These are phyloP conservation scores for Rhagium mordax DNA, from an alignment of 2,888 invertebrate species.

Conservation along the genomic window DNA sequence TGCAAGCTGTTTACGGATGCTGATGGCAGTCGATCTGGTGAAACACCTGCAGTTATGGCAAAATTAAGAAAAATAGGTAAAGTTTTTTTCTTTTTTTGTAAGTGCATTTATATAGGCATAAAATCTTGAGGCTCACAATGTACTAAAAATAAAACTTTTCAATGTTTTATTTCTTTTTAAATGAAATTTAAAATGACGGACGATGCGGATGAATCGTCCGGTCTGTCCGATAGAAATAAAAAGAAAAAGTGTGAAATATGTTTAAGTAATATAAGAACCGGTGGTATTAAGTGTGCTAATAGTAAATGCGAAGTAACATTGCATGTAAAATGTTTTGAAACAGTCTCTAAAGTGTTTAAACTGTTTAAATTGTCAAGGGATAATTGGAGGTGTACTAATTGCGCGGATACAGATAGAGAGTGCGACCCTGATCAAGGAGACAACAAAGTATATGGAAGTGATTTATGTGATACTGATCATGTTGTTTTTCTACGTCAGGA, in stretches of 20 bases:
- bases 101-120: no score
- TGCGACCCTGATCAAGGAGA: not conserved
- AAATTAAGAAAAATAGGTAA: no score
- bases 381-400: not conserved
- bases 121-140: no score
- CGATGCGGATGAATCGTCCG: not conserved
- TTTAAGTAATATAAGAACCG: not conserved
- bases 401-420: not conserved
- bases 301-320: not conserved
- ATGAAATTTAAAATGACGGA: not conserved
- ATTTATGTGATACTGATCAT: not conserved
- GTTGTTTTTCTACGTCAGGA: not conserved
- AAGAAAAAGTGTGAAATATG: not conserved
- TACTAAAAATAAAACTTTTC: no score
- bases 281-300: not conserved
- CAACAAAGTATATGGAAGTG: not conserved
- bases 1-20: no score
- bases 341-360: not conserved
- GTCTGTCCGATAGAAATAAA: not conserved
- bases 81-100: no score
- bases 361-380: not conserved
- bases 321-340: not conserved
- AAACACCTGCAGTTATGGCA: no score
- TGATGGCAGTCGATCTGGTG: no score
- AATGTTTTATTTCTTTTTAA: no score